Evolutionary conservation across 2,113 vertebrate species (phyloP), one percentile per base, ranked within the genome.

Genomic region (Stegastes partitus): DNA sequence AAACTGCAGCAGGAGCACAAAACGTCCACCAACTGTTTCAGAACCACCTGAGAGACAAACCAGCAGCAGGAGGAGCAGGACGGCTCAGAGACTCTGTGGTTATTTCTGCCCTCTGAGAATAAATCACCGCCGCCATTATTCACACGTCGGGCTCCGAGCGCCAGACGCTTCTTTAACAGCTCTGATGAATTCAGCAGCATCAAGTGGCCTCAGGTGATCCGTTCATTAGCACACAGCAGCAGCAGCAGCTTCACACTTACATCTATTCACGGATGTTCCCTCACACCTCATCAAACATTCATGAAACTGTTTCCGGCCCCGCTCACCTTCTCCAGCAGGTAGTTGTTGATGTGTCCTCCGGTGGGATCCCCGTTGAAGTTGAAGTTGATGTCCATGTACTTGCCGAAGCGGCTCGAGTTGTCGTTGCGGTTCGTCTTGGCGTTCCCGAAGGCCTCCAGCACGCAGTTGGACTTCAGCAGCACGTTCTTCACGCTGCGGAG

Each of bases 351-450:
- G 89, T 98, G 97, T 6, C 97, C 97, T 0, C 97, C 97, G 0
- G 95, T 95, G 1, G 97, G 97, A 15, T 99, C 97, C 0, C 97
- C 97, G 23, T 97, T 99, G 88, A 99, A 98, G 95, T 97, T 96
- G 2, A 99, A 99, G 93, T 98, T 97, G 93, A 99, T 97, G 93
- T 99, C 97, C 97, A 98, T 99, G 94, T 99, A 98, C 79, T 98
- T 98, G 57, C 97, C 97, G 0, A 99, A 98, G 81, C 97, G 96
- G 87, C 97, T 98, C 68, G 97, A 98, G 91, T 99, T 99, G 93
- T 99, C 96, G 1, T 98, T 99, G 55, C 97, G 97, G 79, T 96
- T 99, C 25, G 97, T 99, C 81, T 97, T 98, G 84, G 97, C 97
- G 0, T 99, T 99, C 57, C 97, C 97, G 0, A 99, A 98, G 68